These are phyloP conservation scores for Chinchilla lanigera DNA, from an alignment of 2,113 vertebrate genomes.

Conservation along the genomic window DNA sequence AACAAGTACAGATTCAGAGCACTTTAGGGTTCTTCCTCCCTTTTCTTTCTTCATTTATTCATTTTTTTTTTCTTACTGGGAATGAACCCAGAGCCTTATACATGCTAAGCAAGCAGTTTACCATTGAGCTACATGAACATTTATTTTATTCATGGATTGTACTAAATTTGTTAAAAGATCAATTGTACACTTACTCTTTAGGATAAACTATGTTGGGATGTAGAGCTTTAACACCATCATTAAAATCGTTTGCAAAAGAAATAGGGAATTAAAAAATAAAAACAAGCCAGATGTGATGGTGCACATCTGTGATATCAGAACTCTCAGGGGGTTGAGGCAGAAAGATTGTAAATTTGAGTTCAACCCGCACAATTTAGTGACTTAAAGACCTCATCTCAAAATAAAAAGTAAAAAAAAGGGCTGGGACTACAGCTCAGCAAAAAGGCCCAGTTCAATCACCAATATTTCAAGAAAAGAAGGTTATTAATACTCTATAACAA, in stretches of 20 bases:
- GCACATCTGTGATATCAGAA: not conserved
- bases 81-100: not conserved
- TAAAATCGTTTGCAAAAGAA: not conserved
- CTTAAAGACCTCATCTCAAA: not conserved
- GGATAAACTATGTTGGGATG: not conserved
- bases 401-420: not conserved
- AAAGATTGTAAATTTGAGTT: not conserved
- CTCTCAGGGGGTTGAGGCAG: not conserved
- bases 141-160: not conserved
- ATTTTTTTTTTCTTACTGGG: not conserved
- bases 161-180: not conserved
- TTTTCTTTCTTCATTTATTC: not conserved
- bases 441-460: not conserved
- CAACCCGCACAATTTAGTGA: not conserved
- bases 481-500: not conserved
- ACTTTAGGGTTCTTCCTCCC: not conserved
- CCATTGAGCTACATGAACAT: not conserved
- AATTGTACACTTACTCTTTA: not conserved
- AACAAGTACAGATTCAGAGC: not conserved
- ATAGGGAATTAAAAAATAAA: not conserved
- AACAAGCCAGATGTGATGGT: not conserved
- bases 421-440: not conserved
- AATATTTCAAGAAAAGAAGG: not conserved
- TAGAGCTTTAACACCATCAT: not conserved
- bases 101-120: not conserved